Evolutionary conservation across 2,113 vertebrate genomes (phyloP), one percentile per base, ranked within the genome.

Genomic region (Xiphophorus hellerii): DNA sequence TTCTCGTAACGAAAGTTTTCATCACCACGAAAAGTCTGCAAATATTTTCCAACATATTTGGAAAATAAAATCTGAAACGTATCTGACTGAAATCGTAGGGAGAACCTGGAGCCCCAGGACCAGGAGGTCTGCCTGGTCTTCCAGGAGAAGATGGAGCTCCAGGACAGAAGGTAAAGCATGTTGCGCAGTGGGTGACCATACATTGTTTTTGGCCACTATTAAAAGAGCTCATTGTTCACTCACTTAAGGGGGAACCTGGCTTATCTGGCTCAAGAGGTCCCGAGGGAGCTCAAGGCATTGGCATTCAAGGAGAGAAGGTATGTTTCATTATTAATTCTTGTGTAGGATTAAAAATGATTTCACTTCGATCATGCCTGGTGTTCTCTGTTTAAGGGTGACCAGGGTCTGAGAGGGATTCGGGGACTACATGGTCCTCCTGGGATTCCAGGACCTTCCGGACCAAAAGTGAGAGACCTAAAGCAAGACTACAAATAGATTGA

Each of bases 241-340:
- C 64, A 10, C 85, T 69, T 42, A 35, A 97, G 96, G 96, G 96
- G 73, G 96, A 97, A 81, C 89, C 95, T 81, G 96, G 97, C 42
- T 79, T 93, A 69, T 58, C 94, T 74, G 96, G 96, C 76, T 88
- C 93, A 65, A 95, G 95, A 89, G 97, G 97, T 64, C 79, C 91
- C 73, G 96, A 97, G 76, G 96, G 96, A 82, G 65, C 91, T 33
- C 87, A 92, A 81, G 96, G 96, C 29, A 86, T 95, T 90, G 96
- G 96, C 80, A 95, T 89, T 88, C 96, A 96, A 84, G 96, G 96
- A 15, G 94, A 96, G 88, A 98, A 97, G 94, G 96, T 96, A 78
- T 31, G 51, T 17, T 71, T 76, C 42, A 31, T 60, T 48, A 12
- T 12, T 28, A 33, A 69, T 35, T 13, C 11, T 33, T 74, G 10